Evolutionary conservation across 2,888 invertebrate species (phyloP).

Genomic region (Xestia c-nigrum): DNA sequence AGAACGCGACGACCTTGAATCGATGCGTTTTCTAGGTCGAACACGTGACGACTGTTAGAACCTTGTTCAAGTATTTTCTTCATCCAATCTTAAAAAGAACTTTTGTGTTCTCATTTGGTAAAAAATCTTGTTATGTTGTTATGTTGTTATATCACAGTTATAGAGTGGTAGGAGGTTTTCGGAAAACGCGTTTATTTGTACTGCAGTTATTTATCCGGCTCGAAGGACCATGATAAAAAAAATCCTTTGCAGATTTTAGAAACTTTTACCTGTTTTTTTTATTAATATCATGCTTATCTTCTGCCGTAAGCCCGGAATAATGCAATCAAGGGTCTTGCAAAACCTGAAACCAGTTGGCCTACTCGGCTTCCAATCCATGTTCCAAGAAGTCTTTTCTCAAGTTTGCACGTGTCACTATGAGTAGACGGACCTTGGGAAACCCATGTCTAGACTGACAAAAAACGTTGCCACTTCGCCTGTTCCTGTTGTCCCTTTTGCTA

Average conservation of each 20-base stretch:
- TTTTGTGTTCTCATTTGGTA: conserved; percentile 8
- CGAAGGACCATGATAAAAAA: not conserved
- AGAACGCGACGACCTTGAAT: conserved; percentile 46
- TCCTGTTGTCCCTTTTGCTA: not conserved
- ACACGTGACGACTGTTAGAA: conserved; percentile 41
- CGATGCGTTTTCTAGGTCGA: conserved; percentile 45
- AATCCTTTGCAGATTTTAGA: not conserved
- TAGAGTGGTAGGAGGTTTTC: not conserved
- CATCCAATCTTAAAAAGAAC: conserved; percentile 13
- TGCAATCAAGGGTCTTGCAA: not conserved
- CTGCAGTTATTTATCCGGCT: not conserved
- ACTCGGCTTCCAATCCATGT: not conserved
- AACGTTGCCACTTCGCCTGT: not conserved
- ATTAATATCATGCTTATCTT: not conserved
- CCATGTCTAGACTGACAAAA: not conserved
- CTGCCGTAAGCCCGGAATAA: not conserved
- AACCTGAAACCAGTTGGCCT: not conserved
- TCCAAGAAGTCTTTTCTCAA: not conserved
- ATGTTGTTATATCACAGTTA: conserved; percentile 3
- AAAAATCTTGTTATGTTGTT: conserved; percentile 1
- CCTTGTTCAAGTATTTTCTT: conserved; percentile 5
- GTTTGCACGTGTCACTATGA: not conserved
- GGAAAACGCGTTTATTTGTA: not conserved
- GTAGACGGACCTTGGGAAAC: not conserved
- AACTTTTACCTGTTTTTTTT: not conserved